Base-by-base conservation (phyloP, 2,888 invertebrate species). In the Luperina nickerlii region DNA sequence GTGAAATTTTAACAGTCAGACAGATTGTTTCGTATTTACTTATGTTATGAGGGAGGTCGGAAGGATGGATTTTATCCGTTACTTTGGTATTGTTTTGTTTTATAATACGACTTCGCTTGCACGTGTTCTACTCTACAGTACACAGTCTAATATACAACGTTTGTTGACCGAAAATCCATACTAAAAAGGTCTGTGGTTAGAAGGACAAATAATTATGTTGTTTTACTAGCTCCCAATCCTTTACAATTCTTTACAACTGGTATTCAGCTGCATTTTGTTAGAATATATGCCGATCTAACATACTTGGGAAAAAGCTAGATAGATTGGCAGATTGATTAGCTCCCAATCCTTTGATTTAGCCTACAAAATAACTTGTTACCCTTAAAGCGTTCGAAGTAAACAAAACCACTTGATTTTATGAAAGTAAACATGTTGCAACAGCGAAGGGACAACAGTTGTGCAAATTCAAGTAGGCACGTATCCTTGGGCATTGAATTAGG, bases 401-500 rank as follows among this genome's bases (percentile, higher is more conserved):
- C 81, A 82, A 82, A 84, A 74, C 68, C 54, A 70, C 68, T 79
- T 51, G 78, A 78, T 72, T 89, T 87, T 88, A 87, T 88, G 90
- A 90, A 91, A 89, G 90, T 89, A 85, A 90, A 88, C 74, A 84
- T 92, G 89, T 90, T 88, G 91, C 90, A 92, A 92, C 74, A 85
- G 90, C 90, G 90, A 91, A 92, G 90, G 93, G 90, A 90, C 87
- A 86, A 80, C 84, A 83, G 89, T 92, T 93, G 91, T 90, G 92
- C 89, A 92, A 92, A 92, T 80, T 87, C 83, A 73, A 87, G 88
- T 85, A 86, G 86, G 78, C 83, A 82, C 80, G 84, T 90, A 92
- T 94, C 93, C 94, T 94, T 94, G 93, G 85, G 92, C 89, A 88
- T 90, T 89, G 90, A 90, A 90, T 91, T 92, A 92, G 93, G 90